phyloP scores from a whole-genome alignment of 2,797 vertebrate species.

The Stomatorhinus walkeri region DNA sequence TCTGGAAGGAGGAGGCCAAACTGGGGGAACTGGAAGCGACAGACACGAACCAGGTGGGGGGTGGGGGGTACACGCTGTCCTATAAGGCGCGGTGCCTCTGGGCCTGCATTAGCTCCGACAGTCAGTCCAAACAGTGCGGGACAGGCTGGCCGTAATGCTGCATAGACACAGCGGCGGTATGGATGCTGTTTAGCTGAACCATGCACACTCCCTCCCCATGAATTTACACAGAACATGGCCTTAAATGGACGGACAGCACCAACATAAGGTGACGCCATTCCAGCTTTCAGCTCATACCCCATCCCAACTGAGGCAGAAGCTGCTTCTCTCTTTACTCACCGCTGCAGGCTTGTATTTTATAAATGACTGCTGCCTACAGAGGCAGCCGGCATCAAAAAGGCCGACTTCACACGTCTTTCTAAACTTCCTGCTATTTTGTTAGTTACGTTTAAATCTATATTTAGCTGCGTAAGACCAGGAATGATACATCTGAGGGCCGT shows the following conservation, averaged over 20 bases:
- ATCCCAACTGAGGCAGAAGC: not conserved
- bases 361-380: not conserved
- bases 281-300: not conserved
- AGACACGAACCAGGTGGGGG: slow-evolving; percentile 19
- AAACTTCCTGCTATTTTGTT: not conserved
- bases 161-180: not conserved
- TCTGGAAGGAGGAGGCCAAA: not conserved
- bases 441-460: not conserved
- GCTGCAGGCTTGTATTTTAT: not conserved
- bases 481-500: not conserved
- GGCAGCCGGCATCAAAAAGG: not conserved
- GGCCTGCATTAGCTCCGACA: not conserved
- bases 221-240: not conserved
- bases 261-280: not conserved
- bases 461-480: not conserved
- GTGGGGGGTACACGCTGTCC: not conserved
- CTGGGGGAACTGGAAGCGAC: not conserved
- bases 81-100: not conserved
- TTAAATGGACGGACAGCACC: not conserved
- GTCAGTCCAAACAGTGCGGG: not conserved
- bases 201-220: not conserved
- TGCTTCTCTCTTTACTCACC: not conserved
- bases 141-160: not conserved
- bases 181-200: not conserved
- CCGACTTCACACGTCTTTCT: not conserved